A percentile compares a stretch with the other conserved stretches of the same genome.
These are phyloP conservation scores for Hiodon tergisus DNA, from an alignment of 2,113 vertebrate genomes.

Conservation along the genomic window DNA sequence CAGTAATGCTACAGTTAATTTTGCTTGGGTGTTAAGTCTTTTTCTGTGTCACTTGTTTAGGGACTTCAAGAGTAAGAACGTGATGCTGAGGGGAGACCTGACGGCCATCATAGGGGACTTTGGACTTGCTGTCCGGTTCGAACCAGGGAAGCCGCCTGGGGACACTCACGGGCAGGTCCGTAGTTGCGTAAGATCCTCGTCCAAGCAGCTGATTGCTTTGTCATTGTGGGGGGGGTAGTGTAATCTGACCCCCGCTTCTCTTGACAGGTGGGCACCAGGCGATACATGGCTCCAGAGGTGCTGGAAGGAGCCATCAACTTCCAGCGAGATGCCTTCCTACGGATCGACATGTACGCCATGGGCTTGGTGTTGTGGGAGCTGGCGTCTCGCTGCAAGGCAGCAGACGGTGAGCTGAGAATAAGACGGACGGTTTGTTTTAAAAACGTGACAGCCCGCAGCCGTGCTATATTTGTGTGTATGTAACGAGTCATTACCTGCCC, in stretches of 20 bases:
- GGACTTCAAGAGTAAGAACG: slow-evolving; percentile 97
- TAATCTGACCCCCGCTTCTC: background rate
- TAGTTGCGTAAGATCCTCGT: too few relatives aligned
- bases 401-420: slow-evolving; percentile 71
- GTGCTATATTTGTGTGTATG: background rate
- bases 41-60: slow-evolving; percentile 44
- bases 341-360: slow-evolving; percentile 95
- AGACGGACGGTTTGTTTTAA: too few relatives aligned
- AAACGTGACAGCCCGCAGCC: background rate
- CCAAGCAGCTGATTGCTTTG: too few relatives aligned
- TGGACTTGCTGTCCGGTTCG: slow-evolving; percentile 85
- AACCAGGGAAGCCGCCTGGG: slow-evolving; percentile 87
- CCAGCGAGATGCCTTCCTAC: slow-evolving; percentile 88
- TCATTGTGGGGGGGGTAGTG: too few relatives aligned
- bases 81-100: slow-evolving; percentile 82
- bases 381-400: slow-evolving; percentile 82
- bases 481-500: too few relatives aligned
- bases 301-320: slow-evolving; percentile 96
- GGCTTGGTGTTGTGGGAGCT: slow-evolving; percentile 94
- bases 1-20: too few relatives aligned
- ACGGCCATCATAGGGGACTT: slow-evolving; percentile 87
- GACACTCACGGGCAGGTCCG: slow-evolving; percentile 90
- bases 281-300: slow-evolving; percentile 96
- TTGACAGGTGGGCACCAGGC: slow-evolving; percentile 82
- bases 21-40: too few relatives aligned